Base-by-base conservation (phyloP, 2,888 invertebrate genomes). In the Acanthosepion esculentum region DNA sequence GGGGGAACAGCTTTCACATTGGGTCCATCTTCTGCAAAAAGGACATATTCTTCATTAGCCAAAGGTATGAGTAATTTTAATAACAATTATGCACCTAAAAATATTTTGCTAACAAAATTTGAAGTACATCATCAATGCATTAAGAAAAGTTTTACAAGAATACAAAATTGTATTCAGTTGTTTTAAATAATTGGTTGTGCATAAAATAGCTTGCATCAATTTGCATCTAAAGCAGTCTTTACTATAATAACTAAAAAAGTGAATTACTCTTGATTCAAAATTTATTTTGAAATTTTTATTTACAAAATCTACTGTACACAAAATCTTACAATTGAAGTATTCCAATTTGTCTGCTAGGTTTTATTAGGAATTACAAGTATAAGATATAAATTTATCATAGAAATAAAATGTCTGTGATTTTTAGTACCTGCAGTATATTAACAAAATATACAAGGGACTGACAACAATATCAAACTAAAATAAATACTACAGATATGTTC, bases 1-100 rank as follows among this genome's bases (percentile, higher is more conserved):
- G 96, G 95, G 18, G 94, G 94, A 29, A 94, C 94, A 64, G 94
- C 41, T 94, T 94, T 94, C 7, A 94, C 64, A 48, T 91, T 93
- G 10, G 92, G 53, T n/a, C 50, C 78, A 64, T 94, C 93, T 55
- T 94, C 94, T 94, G 33, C 26, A 94, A 78, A 48, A n/a, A 78
- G 18, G 78, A 78, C 78, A 78, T 33, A 33, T 78, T 78, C 23
- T 78, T n/a, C 33, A 78, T 78, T 78, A 78, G n/a, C 78, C n/a
- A 78, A 78, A 78, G 10, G 33, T 78, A n/a, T n/a, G 12, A 12
- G 12, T 15, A 78, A 6, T 78, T 33, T n/a, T 15, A 5, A n/a
- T n/a, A 33, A 12, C 10, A 78, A 78, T 3, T 12, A 78, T n/a
- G 33, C n/a, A 78, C 12, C 4, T 12, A n/a, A 78, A 78, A 8